Evolutionary conservation across 2,113 vertebrate genomes (phyloP).

Genomic region (Albula goreensis): DNA sequence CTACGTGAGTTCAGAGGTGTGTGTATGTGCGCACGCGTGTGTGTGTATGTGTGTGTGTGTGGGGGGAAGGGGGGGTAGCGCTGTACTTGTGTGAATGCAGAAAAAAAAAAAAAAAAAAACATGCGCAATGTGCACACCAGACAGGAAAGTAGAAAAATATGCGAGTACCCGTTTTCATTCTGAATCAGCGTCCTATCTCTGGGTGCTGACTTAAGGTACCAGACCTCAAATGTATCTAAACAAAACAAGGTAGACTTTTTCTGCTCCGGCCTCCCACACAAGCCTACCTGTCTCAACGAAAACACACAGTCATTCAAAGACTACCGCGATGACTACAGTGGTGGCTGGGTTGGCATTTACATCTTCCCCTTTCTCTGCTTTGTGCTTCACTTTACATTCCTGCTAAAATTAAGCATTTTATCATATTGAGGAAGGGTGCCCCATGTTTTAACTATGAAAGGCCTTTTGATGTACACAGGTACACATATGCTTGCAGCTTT

Average conservation of each 20-base stretch:
- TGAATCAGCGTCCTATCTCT: slow-evolving; percentile 56
- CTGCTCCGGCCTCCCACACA: slow-evolving; percentile 40
- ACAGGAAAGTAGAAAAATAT: slow-evolving; percentile 76
- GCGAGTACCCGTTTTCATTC: slow-evolving; percentile 75
- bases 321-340: slow-evolving; percentile 51
- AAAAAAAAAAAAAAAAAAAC: slow-evolving; percentile 48
- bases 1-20: slow-evolving; percentile 50
- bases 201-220: background rate
- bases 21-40: slow-evolving; percentile 1
- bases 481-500: too few species aligned
- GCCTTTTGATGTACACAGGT: background rate
- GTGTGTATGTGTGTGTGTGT: background rate
- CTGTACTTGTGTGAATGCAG: slow-evolving; percentile 62
- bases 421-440: slow-evolving; percentile 31
- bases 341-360: slow-evolving; percentile 17
- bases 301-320: slow-evolving; percentile 45
- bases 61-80: slow-evolving; percentile 49
- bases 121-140: slow-evolving; percentile 70
- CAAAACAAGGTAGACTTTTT: slow-evolving; percentile 47
- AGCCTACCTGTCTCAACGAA: slow-evolving; percentile 51
- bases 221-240: slow-evolving; percentile 64
- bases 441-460: slow-evolving; percentile 12
- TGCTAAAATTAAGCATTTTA: slow-evolving; percentile 35
- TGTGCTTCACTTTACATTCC: slow-evolving; percentile 17
- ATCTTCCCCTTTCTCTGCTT: slow-evolving; percentile 37